phyloP scores from a whole-genome alignment of 1,140 invertebrate species.

The Drosophila jambulina region DNA sequence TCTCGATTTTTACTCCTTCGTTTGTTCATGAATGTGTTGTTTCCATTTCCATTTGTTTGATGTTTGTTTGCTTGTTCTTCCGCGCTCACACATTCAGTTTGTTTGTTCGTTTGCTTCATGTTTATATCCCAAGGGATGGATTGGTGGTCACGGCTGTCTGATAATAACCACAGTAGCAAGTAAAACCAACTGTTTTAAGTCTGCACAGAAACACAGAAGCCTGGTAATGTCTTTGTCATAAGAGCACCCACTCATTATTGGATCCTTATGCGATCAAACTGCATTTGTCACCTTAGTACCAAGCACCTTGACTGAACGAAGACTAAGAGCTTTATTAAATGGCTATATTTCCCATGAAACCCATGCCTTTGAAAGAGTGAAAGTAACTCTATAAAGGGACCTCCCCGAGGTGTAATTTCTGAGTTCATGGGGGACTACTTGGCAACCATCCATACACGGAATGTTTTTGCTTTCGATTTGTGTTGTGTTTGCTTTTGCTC shows the following conservation, averaged over 20 bases:
- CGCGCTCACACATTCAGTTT: constrained; percentile 40
- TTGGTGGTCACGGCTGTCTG: constrained; percentile 24
- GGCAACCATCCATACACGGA: constrained; percentile 11
- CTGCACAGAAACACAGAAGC: constrained; percentile 20
- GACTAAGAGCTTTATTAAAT: not conserved
- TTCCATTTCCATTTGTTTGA: constrained; percentile 70
- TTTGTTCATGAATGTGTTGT: constrained; percentile 55
- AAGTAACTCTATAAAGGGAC: not conserved
- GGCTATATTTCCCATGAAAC: too few species aligned
- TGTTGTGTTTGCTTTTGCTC: constrained; percentile 39
- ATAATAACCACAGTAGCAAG: constrained; percentile 28
- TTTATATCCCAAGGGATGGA: constrained; percentile 14
- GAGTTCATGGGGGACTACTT: constrained; percentile 25
- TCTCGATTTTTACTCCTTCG: constrained; percentile 36
- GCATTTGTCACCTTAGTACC: constrained; percentile 30
- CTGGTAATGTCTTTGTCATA: constrained; percentile 17
- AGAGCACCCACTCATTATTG: constrained; percentile 31
- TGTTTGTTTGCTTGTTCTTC: constrained; percentile 64
- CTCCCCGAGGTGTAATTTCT: constrained; percentile 22
- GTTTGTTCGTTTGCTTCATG: constrained; percentile 56
- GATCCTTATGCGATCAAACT: constrained; percentile 9
- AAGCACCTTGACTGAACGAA: constrained; percentile 15
- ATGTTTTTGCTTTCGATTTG: constrained; percentile 31
- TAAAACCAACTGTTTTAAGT: constrained; percentile 5
- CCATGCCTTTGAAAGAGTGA: constrained; percentile 6